Evolutionary conservation across 1,140 invertebrate genomes (phyloP).

Genomic region (Zaprionus taronus): DNA sequence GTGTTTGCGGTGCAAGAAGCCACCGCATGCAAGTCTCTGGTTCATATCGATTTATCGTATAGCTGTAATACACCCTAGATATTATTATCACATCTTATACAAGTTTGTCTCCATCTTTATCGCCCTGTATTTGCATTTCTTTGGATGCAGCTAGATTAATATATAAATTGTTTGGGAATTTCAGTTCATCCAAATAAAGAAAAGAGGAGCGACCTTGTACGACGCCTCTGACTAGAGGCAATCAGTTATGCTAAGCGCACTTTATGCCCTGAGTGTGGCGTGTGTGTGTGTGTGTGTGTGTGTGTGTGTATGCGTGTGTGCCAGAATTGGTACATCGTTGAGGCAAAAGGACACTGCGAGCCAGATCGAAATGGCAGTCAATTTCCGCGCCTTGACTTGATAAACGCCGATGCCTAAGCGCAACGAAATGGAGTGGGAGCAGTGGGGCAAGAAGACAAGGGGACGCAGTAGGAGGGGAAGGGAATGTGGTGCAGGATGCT

Average conservation of each 20-base stretch:
- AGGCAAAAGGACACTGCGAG: constrained; percentile 12
- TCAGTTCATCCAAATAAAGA: too few species aligned
- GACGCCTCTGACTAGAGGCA: constrained; percentile 26
- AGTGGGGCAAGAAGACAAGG: constrained; percentile 25
- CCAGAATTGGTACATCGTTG: not conserved
- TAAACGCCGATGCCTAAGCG: constrained; percentile 42
- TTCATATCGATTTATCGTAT: too few species aligned
- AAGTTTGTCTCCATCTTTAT: too few species aligned
- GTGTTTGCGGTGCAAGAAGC: too few species aligned
- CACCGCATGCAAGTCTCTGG: too few species aligned
- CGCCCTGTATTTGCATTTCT: too few species aligned
- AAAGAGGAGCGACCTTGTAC: too few species aligned
- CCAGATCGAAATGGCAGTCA: constrained; percentile 63
- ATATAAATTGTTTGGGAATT: too few species aligned
- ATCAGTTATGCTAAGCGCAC: constrained; percentile 36
- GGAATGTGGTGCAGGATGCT: not conserved
- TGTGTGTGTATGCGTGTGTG: not conserved
- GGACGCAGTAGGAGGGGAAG: not conserved
- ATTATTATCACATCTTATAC: too few species aligned
- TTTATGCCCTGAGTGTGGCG: not conserved
- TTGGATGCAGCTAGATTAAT: too few species aligned
- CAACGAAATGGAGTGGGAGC: constrained; percentile 16
- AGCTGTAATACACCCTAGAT: too few species aligned
- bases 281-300: not conserved
- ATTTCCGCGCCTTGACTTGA: constrained; percentile 60